Evolutionary conservation across 2,113 vertebrate species (phyloP), one percentile per base, ranked within the genome.

Genomic region (Tupaia tana): DNA sequence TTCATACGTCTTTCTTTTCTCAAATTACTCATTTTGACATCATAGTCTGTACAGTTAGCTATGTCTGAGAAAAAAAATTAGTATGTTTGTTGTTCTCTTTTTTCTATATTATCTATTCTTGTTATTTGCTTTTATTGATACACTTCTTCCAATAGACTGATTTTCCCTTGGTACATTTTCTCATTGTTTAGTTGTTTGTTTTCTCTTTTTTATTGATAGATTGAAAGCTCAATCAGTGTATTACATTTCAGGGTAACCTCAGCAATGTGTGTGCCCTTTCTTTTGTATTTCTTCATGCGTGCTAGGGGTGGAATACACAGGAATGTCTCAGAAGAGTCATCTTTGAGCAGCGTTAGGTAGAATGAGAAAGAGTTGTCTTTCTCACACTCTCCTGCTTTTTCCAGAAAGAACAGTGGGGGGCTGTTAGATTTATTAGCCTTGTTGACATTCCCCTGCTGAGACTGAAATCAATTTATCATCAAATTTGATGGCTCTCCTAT

Each of bases 391-490:
- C 54, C 66, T 67, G 25, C 31, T 61, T 93, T 93, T 91, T 64
- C n/a, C 63, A 64, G 61, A 93, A 18, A 43, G 82, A 75, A 75
- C 77, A 71, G 54, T 64, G 63, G 91, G 54, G 25, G 3, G 34
- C 19, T 77, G 43, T 91, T 91, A 87, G 61, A 91, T 77, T 77
- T 63, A 82, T 87, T 82, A 91, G 25, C 83, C 34, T 93, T 83
- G 34, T 58, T 82, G 88, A 63, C 61, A 43, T 77, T 77, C 14
- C 1, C 61, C 75, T 83, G 34, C 83, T 83, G 82, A 9, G 29
- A 90, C 9, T 3, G 24, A 77, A 82, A 71, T 69, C 63, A 77
- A 70, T 70, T 83, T 71, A 70, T 31, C 54, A 77, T 90, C 43
- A 91, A 56, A 70, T 77, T 10, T 90, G 82, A 82, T 71, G 69